These are phyloP conservation scores for Actinernus sp. DNA, from an alignment of 92 coral and sea anemone species.

Conservation along the genomic window DNA sequence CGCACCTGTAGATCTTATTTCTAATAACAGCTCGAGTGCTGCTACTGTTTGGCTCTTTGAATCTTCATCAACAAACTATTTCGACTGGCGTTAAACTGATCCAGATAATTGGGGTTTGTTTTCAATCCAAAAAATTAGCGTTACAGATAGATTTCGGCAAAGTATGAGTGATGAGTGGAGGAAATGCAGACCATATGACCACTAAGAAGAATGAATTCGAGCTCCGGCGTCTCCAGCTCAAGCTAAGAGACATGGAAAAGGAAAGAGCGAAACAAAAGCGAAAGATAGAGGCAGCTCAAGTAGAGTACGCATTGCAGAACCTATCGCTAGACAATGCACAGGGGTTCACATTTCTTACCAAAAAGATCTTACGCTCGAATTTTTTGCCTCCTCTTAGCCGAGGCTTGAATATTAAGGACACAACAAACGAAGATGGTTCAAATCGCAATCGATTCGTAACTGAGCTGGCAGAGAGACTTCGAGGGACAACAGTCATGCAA, in stretches of 20 bases:
- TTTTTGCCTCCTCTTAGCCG: constrained; percentile 41
- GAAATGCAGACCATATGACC: constrained; percentile 40
- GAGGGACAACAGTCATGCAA: constrained; percentile 32
- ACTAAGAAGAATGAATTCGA: constrained; percentile 43
- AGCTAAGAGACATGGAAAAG: constrained; percentile 21
- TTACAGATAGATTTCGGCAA: not conserved
- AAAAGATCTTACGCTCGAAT: constrained; percentile 34
- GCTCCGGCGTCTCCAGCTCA: constrained; percentile 20
- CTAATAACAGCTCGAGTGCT: too few relatives aligned
- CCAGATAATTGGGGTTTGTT: too few relatives aligned
- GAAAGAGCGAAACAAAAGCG: constrained; percentile 18
- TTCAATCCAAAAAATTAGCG: too few relatives aligned
- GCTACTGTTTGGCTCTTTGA: too few relatives aligned
- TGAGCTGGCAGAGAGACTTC: constrained; percentile 19
- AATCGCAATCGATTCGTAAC: not conserved
- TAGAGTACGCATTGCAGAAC: constrained; percentile 42
- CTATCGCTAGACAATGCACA: constrained; percentile 42
- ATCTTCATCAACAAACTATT: too few relatives aligned
- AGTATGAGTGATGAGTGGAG: constrained; percentile 33
- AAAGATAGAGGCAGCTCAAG: constrained; percentile 24
- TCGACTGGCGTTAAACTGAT: too few relatives aligned
- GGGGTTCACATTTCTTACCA: constrained; percentile 28
- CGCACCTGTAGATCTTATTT: too few relatives aligned
- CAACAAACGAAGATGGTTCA: not conserved
- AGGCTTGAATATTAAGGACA: not conserved